Base-by-base conservation (phyloP, 1,140 invertebrate genomes). In the Drosophila kohkoa region DNA sequence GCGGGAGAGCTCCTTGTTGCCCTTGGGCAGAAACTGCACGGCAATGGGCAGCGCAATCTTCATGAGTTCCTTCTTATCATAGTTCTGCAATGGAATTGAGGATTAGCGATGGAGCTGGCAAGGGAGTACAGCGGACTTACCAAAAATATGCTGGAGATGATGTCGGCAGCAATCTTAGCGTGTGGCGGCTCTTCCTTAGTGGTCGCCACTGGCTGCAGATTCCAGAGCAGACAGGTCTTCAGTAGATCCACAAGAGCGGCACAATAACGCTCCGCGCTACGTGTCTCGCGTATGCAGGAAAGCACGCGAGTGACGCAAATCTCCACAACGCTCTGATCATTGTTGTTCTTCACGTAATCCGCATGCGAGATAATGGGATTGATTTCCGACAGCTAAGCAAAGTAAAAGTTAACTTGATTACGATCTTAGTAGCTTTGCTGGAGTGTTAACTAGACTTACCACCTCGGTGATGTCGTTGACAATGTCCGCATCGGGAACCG, bases 151-250 rank as follows among this genome's bases (percentile, higher is more conserved):
- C 97, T 98, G 57, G 97, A 98, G 81, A 99, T 96, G 55, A 99
- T 95, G 94, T 99, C 98, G 51, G 97, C 97, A 5, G 97, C 97
- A 85, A 99, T 98, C 94, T 99, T 99, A 15, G 97, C 97, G 95
- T 99, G 98, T 5, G 98, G 97, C 8, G 98, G 97, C 93, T 98
- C 97, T 88, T 97, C 96, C 93, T 97, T 96, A 49, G 94, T 93
- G 48, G 94, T 92, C n/a, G 95, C 94, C 5, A 94, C 87, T 1
- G 97, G 96, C 92, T 97, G 96, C 66, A 99, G 94, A 92, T 97
- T 97, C 93, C 98, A 97, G 89, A 96, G 95, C 38, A 98, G 93
- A 91, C 97, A 98, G 13, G 96, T 96, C 93, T 98, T 96, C 20
- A 99, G 92, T 38, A 99, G 93, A 43, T 95, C 94, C 6, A 99